Base-by-base conservation (phyloP, 2,888 invertebrate genomes). In the Thelaira solivaga region DNA sequence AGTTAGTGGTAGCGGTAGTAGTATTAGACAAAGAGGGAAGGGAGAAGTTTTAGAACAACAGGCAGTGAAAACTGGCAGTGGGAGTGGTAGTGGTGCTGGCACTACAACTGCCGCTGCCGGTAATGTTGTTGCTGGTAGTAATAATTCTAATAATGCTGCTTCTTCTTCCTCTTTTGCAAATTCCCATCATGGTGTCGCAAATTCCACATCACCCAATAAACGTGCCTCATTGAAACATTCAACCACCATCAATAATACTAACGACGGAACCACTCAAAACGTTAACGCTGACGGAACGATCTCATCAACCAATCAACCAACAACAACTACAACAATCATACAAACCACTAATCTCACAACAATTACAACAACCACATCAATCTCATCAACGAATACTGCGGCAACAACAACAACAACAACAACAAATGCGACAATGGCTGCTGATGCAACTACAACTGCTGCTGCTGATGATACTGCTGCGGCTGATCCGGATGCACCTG, bases 151-250 rank as follows among this genome's bases (percentile, higher is more conserved):
- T 89, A 87, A 87, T 88, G 88, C 91, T 90, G 89, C 91, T 90
- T 92, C 91, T 91, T 90, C 92, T 89, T 89, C 91, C 90, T 92
- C 91, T 91, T 90, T 92, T 89, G 88, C 91, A 90, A 88, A 87
- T 85, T 86, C 88, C 87, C 88, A 87, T 86, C 88, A 88, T 86
- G 88, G 86, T 86, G 88, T 87, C 86, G 87, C 86, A 83, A 83
- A 83, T 82, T 82, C 85, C 84, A 85, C 86, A 83, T 84, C 84
- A 83, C 85, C 85, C 74, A 78, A 78, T 81, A 86, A 85, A 86
- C 86, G 86, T 85, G 85, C 84, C 82, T 86, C 86, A 82, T 84
- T 86, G 82, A 85, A 87, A 86, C 85, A 85, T 83, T 83, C 84
- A 82, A 83, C 82, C 80, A 84, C 82, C 75, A 82, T 67, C 68